Evolutionary conservation across 2,113 vertebrate species (phyloP).

Genomic region (Phoxinus phoxinus): DNA sequence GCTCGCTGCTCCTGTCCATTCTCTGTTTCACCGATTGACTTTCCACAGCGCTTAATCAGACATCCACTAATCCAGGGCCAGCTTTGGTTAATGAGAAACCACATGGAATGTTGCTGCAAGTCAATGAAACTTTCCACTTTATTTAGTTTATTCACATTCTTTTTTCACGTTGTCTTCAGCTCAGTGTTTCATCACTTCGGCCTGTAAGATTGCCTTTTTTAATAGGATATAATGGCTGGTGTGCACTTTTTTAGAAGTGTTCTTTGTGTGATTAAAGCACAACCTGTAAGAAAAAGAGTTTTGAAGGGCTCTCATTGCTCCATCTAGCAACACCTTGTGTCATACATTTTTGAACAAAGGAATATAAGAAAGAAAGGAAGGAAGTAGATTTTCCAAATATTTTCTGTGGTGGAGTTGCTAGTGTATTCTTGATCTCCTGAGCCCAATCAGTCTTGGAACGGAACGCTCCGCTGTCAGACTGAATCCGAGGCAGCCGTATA

Average conservation of each 20-base stretch:
- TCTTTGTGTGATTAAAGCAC: background rate
- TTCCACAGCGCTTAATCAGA: slow-evolving; percentile 22
- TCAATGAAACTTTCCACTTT: slow-evolving; percentile 21
- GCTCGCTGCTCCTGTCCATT: slow-evolving; percentile 29
- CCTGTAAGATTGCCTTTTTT: background rate
- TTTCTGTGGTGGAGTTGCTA: slow-evolving; percentile 44
- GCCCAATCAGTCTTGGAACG: slow-evolving; percentile 25
- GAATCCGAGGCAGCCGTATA: background rate
- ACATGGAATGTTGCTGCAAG: slow-evolving; percentile 28
- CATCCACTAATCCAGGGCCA: slow-evolving; percentile 32
- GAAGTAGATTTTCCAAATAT: slow-evolving; percentile 44
- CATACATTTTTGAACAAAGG: slow-evolving; percentile 12
- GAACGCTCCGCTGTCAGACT: slow-evolving; percentile 12
- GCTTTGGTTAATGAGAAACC: slow-evolving; percentile 40
- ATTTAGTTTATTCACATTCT: background rate
- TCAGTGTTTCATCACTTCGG: slow-evolving; percentile 26
- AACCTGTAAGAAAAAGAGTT: background rate
- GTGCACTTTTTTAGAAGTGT: background rate
- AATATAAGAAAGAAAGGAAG: slow-evolving; percentile 32
- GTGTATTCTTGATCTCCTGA: slow-evolving; percentile 7
- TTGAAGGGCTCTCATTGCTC: background rate
- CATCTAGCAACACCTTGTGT: slow-evolving; percentile 1
- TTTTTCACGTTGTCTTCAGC: slow-evolving; percentile 15
- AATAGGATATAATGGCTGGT: slow-evolving; percentile 12
- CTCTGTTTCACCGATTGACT: background rate